phyloP scores from a whole-genome alignment of 2,797 vertebrate species.

The Semotilus atromaculatus region DNA sequence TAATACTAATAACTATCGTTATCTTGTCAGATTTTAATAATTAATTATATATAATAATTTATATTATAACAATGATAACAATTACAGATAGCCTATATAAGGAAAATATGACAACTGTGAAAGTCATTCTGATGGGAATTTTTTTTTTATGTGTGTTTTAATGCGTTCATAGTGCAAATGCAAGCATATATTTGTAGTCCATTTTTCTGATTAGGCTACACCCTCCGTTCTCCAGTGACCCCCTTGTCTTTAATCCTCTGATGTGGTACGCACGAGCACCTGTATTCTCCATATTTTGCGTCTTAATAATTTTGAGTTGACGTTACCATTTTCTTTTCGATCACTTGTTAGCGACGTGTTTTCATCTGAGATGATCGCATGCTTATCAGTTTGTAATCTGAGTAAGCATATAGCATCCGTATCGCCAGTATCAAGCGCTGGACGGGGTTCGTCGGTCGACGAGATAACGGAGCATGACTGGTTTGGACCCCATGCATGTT shows the following conservation, averaged over 20 bases:
- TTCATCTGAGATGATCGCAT: background rate
- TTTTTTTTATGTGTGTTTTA: background rate
- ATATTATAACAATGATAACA: too few relatives aligned
- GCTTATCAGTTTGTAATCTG: background rate
- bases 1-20: too few relatives aligned
- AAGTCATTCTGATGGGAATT: background rate
- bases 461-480: background rate
- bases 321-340: background rate
- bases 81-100: background rate
- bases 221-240: conserved; percentile 12
- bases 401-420: background rate
- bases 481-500: conserved; percentile 14
- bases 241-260: background rate
- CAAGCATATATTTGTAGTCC: background rate
- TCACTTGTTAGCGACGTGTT: background rate
- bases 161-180: background rate
- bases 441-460: background rate
- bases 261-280: conserved; percentile 54
- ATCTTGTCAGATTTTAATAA: background rate
- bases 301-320: conserved; percentile 13
- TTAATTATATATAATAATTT: background rate
- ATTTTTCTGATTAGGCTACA: background rate
- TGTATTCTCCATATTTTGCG: conserved; percentile 70
- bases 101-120: background rate
- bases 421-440: background rate